A percentile compares a stretch with the other conserved stretches of the same genome.
Evolutionary conservation across 2,797 vertebrate genomes (phyloP).

Genomic region (Eospalax fontanierii): DNA sequence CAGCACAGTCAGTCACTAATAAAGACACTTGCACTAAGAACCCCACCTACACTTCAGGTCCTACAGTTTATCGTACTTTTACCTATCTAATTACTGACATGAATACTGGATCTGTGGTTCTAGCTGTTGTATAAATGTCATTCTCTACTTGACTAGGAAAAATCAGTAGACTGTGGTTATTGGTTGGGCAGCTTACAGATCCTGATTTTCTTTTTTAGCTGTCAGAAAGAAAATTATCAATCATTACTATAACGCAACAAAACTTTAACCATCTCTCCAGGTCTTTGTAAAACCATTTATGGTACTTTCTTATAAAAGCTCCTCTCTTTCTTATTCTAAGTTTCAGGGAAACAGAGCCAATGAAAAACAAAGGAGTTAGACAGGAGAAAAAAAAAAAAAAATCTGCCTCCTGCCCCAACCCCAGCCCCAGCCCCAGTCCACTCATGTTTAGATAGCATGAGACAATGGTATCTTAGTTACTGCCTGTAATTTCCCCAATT

Average conservation of each 20-base stretch:
- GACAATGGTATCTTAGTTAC: background rate
- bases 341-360: background rate
- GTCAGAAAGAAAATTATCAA: background rate
- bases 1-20: background rate
- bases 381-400: background rate
- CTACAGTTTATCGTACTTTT: background rate
- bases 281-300: background rate
- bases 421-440: rapidly evolving
- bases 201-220: conserved; percentile 26
- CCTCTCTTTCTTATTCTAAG: background rate
- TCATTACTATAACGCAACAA: background rate
- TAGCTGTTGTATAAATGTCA: background rate
- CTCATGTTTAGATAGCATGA: conserved; percentile 31
- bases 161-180: background rate
- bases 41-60: background rate
- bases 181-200: conserved; percentile 18
- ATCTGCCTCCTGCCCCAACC: too few species aligned
- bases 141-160: background rate
- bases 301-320: background rate
- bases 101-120: background rate
- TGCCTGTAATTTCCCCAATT: background rate
- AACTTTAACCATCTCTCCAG: background rate
- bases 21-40: background rate
- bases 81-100: background rate
- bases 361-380: background rate